Base-by-base conservation (phyloP, 2,113 vertebrate genomes). In the Actenoides hombroni region DNA sequence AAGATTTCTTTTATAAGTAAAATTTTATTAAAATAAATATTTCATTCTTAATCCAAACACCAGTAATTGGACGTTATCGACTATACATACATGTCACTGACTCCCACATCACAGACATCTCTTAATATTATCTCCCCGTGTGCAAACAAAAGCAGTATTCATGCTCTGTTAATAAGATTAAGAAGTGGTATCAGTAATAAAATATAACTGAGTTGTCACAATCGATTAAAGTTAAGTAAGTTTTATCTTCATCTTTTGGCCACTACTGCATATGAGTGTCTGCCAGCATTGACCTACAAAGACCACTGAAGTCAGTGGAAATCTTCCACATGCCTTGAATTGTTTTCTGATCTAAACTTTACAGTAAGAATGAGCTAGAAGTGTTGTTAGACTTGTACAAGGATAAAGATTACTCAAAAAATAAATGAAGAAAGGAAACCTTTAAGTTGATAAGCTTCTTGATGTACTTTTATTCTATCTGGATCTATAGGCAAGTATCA, bases 311-410 rank as follows among this genome's bases (percentile, higher is more conserved):
- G 21, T 42, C 23, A 67, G 8, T 24, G 31, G n/a, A 82, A 93
- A 71, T 82, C 29, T 39, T 75, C 70, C 57, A 71, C 10, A 4
- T 26, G 42, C 48, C 25, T 77, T 29, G 7, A 76, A 60, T 40
- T 60, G 29, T 51, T 40, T 91, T 89, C 88, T 75, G 65, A 85
- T 48, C 35, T 63, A 40, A 90, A 70, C 19, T 13, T 86, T 59
- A 74, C 37, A 63, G 11, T 60, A 76, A 73, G 54, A 70, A 69
- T 37, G 35, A 88, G 83, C 60, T 29, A 57, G 29, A 80, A 73
- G 49, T 12, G 2, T 24, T 53, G 23, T 48, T 57, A 68, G 28
- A 53, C 59, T 49, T 77, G 19, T 44, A 63, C 13, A 79, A 57
- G 33, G 19, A 9, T 81, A 51, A 81, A 59, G 25, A 49, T 5